Evolutionary conservation across 2,797 vertebrate genomes (phyloP), one percentile per base, ranked within the genome.

Genomic region (Phoebastria nigripes): DNA sequence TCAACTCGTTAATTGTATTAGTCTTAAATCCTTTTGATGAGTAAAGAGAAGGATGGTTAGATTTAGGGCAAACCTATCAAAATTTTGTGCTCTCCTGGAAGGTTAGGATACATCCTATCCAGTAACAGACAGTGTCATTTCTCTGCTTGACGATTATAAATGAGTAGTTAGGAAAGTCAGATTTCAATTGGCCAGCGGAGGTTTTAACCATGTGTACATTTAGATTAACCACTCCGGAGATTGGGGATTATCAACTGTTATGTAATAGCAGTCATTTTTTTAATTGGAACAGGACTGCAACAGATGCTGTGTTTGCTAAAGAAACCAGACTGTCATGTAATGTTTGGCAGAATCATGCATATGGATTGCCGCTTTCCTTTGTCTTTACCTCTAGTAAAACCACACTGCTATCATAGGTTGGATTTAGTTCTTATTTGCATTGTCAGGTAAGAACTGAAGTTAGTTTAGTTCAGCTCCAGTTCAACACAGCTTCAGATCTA

Each of bases 281-380:
- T 31, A 84, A 95, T 87, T 95, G 82, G 82, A 94, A 54, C 74
- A 79, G 25, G 35, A 51, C 79, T 63, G 33, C 70, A 85, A 42
- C 91, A 97, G 80, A 94, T 89, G 87, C 61, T 85, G 73, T 42
- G 33, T 80, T 82, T 92, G 62, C 42, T 86, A 31, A 95, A 82
- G 72, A 74, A 94, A 63, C 19, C 77, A 67, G 25, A 55, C 46
- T 87, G 41, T 58, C 79, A 26, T 54, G 63, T 77, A 72, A 94
- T 81, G 28, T 82, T 84, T 85, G 63, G 37, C 52, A 84, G 70
- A 66, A 87, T 82, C 31, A 14, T 2, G 10, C 24, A 49, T 1
- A 0, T 26, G 47, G 31, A 77, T 80, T 82, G 52, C 15, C 3
- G 2, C 37, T 93, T 87, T 51, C 28, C 52, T 74, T 84, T 90